Base-by-base conservation (phyloP, 2,113 vertebrate genomes). In the Cepphus grylle region DNA sequence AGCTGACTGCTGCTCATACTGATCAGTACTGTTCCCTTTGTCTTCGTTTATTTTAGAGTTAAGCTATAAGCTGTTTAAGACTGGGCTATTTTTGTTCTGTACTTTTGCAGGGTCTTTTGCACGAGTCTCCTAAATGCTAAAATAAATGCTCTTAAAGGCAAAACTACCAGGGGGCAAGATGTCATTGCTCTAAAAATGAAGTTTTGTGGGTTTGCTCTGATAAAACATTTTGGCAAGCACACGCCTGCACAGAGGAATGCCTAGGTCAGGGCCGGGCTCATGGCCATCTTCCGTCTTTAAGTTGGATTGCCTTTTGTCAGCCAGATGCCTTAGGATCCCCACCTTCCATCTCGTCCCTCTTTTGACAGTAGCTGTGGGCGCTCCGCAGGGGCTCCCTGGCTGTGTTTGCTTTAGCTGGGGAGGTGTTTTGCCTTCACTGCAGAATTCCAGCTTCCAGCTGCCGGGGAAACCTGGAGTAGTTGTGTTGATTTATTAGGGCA, bases 401-500 rank as follows among this genome's bases (percentile, higher is more conserved):
- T 12, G 10, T 94, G 92, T 96, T 96, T 95, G 90, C 88, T 95
- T 96, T 95, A 94, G 88, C 85, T 92, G 81, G 79, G 90, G 93
- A 94, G 82, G 79, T 88, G 95, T 97, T 97, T 96, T 95, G 81
- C 79, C 96, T 92, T 94, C 40, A 6, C 74, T 93, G 92, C 88
- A 92, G 79, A 94, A 88, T 92, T 88, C 82, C 94, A 47, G 73
- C 83, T 86, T 86, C 87, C 94, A 96, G 92, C 96, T 94, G 93
- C 96, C 16, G 1, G 90, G 87, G 95, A 95, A 94, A 95, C 95
- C 59, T 92, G 71, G 90, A 90, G 92, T 1, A 0, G 49, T 76
- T 65, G 34, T 80, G 74, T 92, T 96, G 96, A 96, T 96, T 95
- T 96, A 65, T 96, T 69, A 88, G 82, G 88, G 94, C 85, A 73